Evolutionary conservation across 2,113 vertebrate species (phyloP).

Genomic region (Oxygymnocypris stewartii): DNA sequence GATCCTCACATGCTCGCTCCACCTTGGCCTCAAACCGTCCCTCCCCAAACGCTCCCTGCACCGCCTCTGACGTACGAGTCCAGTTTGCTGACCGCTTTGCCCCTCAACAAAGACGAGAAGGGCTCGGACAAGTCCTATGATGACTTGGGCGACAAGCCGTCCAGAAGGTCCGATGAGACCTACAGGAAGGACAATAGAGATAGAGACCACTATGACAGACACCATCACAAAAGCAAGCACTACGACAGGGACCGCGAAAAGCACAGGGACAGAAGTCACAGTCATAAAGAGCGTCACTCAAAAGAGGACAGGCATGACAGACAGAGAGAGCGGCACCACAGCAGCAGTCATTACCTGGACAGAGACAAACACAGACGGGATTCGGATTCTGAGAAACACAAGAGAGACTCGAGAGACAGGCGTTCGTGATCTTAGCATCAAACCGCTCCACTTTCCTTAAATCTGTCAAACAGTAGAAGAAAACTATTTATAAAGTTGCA

Average conservation of each 20-base stretch:
- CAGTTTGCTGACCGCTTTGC: conserved; percentile 72
- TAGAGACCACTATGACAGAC: conserved; percentile 76
- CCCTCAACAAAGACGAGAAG: conserved; percentile 77
- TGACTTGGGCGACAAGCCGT: conserved; percentile 87
- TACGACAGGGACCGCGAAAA: conserved; percentile 81
- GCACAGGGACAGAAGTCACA: conserved; percentile 60
- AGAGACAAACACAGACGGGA: conserved; percentile 79
- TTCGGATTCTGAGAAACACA: conserved; percentile 80
- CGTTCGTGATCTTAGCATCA: conserved; percentile 65
- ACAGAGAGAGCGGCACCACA: conserved; percentile 82
- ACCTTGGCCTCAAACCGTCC: conserved; percentile 75
- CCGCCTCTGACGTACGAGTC: conserved; percentile 68
- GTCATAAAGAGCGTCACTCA: conserved; percentile 73
- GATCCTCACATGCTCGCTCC: conserved; percentile 72
- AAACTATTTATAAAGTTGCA: conserved; percentile 57
- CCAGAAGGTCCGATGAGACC: conserved; percentile 74
- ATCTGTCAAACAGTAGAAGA: conserved; percentile 62
- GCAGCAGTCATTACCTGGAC: conserved; percentile 58
- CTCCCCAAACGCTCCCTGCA: conserved; percentile 72
- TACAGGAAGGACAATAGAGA: conserved; percentile 76
- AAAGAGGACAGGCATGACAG: conserved; percentile 78
- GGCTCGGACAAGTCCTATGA: conserved; percentile 82
- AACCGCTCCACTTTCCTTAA: conserved; percentile 52
- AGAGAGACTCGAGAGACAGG: conserved; percentile 83
- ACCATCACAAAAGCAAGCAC: conserved; percentile 86